These are phyloP conservation scores for Trichogramma pretiosum DNA, from an alignment of 1,140 invertebrate genomes.

Conservation along the genomic window DNA sequence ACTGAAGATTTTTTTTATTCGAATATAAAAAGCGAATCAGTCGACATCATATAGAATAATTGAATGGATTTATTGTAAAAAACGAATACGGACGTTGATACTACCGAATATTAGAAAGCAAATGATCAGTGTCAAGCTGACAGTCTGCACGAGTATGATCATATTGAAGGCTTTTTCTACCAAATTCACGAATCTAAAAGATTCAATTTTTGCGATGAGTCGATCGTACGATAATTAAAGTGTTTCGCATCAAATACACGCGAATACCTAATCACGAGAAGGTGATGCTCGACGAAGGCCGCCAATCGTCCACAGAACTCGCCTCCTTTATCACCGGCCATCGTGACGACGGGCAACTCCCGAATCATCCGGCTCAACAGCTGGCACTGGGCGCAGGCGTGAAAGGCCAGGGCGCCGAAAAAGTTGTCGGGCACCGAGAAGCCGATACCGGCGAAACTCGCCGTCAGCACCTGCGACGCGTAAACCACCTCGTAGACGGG, in stretches of 20 bases:
- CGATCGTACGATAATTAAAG: not conserved
- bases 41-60: no score
- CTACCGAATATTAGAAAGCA: conserved; percentile 1
- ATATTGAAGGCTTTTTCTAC: conserved; percentile 6
- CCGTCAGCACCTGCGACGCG: not conserved
- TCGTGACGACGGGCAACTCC: not conserved
- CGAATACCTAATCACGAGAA: not conserved
- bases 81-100: not conserved
- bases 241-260: not conserved
- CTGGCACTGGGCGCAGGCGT: not conserved
- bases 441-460: not conserved
- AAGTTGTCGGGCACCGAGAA: conserved; percentile 9
- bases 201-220: not conserved
- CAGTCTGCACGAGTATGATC: conserved; percentile 1
- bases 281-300: not conserved
- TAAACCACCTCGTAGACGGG: conserved; percentile 4
- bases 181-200: not conserved
- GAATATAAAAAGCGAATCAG: no score
- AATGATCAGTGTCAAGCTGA: not conserved
- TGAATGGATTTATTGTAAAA: not conserved
- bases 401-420: conserved; percentile 6
- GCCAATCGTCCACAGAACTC: no score
- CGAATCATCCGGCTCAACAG: not conserved
- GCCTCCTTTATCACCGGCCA: not conserved
- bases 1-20: not conserved